These are phyloP conservation scores for Menidia menidia DNA, from an alignment of 2,797 vertebrate species.

Conservation along the genomic window DNA sequence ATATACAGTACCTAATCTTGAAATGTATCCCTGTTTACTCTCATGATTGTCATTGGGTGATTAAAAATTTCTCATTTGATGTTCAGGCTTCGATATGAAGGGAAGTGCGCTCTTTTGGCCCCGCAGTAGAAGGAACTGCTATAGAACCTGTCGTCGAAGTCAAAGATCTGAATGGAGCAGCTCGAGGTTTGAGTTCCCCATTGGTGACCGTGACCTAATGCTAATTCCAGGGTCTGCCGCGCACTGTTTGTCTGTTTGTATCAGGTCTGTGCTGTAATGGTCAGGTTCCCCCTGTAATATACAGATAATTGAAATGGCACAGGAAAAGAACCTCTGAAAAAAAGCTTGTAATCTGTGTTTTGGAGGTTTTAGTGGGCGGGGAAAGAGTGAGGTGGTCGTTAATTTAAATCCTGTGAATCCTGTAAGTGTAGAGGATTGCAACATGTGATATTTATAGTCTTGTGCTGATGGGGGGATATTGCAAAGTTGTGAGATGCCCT, in stretches of 20 bases:
- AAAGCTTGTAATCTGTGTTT: conserved; percentile 42
- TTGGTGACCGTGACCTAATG: conserved; percentile 28
- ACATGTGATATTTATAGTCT: conserved; percentile 53
- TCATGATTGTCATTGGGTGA: background rate
- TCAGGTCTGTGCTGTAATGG: conserved; percentile 71
- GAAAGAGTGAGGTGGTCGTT: conserved; percentile 65
- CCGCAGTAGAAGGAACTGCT: background rate
- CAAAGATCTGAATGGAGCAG: conserved; percentile 34
- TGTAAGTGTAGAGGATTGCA: conserved; percentile 55
- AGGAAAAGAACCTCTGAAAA: conserved; percentile 33
- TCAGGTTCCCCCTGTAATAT: conserved; percentile 64
- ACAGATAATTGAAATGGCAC: conserved; percentile 54
- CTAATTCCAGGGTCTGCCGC: conserved; percentile 57
- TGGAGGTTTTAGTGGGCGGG: conserved; percentile 41
- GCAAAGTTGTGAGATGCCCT: conserved; percentile 6
- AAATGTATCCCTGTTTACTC: background rate
- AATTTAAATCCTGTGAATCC: conserved; percentile 68
- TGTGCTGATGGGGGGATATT: background rate
- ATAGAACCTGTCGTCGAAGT: conserved; percentile 3
- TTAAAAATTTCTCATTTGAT: background rate
- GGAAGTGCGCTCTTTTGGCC: background rate
- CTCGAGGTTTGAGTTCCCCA: conserved; percentile 26
- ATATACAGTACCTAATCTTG: background rate
- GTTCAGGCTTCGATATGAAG: background rate
- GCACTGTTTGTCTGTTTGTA: conserved; percentile 24